A percentile compares a stretch with the other conserved stretches of the same genome.
Evolutionary conservation across 2,113 vertebrate genomes (phyloP).

Genomic region (Daubentonia madagascariensis): DNA sequence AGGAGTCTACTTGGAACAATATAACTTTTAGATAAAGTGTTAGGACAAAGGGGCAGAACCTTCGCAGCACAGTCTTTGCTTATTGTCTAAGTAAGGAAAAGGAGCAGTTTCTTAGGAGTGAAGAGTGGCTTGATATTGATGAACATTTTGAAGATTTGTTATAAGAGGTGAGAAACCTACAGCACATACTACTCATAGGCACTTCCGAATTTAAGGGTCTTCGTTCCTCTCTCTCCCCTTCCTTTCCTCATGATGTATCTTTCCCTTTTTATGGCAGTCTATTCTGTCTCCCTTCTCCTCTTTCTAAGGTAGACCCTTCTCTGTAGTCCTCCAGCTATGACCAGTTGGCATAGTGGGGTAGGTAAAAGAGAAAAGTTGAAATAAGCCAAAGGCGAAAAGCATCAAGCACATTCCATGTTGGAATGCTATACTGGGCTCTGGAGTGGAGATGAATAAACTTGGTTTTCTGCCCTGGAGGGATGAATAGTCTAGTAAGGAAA

Average conservation of each 20-base stretch:
- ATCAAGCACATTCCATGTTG: neutral
- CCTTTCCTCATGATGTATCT: neutral
- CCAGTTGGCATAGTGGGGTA: neutral
- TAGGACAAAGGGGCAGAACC: neutral
- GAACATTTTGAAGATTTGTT: neutral
- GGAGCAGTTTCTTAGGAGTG: neutral
- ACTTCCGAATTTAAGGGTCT: neutral
- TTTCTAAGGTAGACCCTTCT: neutral
- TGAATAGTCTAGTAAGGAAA: neutral
- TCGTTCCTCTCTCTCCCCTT: neutral
- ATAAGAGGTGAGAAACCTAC: neutral
- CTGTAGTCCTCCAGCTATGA: neutral
- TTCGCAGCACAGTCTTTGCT: neutral
- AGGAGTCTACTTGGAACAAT: neutral
- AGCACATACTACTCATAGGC: neutral
- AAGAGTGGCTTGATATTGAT: neutral
- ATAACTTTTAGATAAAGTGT: neutral
- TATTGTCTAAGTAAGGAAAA: neutral
- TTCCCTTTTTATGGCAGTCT: neutral
- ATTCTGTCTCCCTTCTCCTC: neutral
- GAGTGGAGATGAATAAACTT: neutral
- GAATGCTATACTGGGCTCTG: neutral
- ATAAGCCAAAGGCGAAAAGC: neutral
- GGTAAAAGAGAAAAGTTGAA: neutral
- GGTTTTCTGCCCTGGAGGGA: neutral